phyloP scores from a whole-genome alignment of 2,888 invertebrate genomes.

The Nomada hirtipes region DNA sequence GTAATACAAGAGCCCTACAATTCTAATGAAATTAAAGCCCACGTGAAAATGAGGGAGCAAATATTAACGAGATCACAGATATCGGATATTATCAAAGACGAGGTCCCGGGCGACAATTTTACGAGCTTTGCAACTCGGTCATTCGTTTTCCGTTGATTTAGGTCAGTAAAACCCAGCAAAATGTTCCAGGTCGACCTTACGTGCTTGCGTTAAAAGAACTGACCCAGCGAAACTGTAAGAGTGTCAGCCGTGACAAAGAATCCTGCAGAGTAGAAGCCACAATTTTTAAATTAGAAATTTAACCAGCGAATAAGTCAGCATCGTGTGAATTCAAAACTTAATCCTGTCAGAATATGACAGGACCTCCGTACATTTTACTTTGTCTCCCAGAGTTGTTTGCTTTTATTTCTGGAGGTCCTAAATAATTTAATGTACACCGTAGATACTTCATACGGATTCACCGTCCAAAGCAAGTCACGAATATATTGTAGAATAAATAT shows the following conservation, averaged over 20 bases:
- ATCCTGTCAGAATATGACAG: too few relatives aligned
- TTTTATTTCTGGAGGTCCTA: too few relatives aligned
- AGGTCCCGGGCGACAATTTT: conserved; percentile 46
- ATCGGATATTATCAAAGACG: conserved; percentile 41
- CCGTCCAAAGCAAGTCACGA: too few relatives aligned
- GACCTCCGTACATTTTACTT: too few relatives aligned
- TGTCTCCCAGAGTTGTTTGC: too few relatives aligned
- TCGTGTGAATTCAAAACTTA: too few relatives aligned
- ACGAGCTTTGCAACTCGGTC: conserved; percentile 41
- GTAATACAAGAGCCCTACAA: neutral
- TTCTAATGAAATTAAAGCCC: conserved; percentile 11
- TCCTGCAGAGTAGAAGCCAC: conserved; percentile 2
- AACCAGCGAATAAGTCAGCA: too few relatives aligned
- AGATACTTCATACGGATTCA: too few relatives aligned
- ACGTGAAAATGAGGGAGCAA: neutral
- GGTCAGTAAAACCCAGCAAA: conserved; percentile 61
- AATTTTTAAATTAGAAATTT: conserved; percentile 7
- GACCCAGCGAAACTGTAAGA: conserved; percentile 58
- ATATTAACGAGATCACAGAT: conserved; percentile 11
- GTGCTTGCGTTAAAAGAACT: conserved; percentile 53
- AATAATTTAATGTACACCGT: too few relatives aligned
- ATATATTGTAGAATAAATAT: too few relatives aligned
- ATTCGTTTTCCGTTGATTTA: conserved; percentile 56
- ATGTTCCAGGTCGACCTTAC: conserved; percentile 42
- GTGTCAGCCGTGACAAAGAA: conserved; percentile 15